These are phyloP conservation scores for Polypedilum vanderplanki DNA, from an alignment of 1,140 invertebrate species.

Conservation along the genomic window DNA sequence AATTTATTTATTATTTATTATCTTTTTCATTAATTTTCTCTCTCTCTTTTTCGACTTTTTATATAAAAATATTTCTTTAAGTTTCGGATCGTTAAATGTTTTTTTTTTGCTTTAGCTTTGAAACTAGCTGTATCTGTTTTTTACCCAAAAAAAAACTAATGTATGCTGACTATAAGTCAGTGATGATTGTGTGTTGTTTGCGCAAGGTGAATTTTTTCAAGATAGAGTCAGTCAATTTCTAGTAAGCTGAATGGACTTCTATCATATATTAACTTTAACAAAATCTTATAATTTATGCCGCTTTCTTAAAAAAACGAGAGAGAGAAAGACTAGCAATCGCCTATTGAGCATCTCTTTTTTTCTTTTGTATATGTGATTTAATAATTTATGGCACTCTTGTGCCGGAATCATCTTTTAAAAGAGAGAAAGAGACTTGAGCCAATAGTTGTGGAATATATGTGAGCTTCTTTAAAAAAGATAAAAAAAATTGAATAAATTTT, in stretches of 20 bases:
- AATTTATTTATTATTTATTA: slow-evolving; percentile 28
- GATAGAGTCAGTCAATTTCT: too few relatives aligned
- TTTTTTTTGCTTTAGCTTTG: background rate
- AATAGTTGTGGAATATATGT: too few relatives aligned
- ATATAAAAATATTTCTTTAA: background rate
- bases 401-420: slow-evolving; percentile 23
- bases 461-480: too few relatives aligned
- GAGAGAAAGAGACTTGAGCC: too few relatives aligned
- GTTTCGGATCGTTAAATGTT: slow-evolving; percentile 6
- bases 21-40: slow-evolving; percentile 21
- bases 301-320: background rate
- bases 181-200: too few relatives aligned
- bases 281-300: slow-evolving; percentile 25
- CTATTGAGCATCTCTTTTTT: slow-evolving; percentile 15
- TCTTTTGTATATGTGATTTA: slow-evolving; percentile 5
- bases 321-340: slow-evolving; percentile 25
- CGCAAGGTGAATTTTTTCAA: too few relatives aligned
- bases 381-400: slow-evolving; percentile 24
- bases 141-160: background rate
- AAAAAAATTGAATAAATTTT: too few relatives aligned
- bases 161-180: too few relatives aligned
- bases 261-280: slow-evolving; percentile 24
- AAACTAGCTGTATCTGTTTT: slow-evolving; percentile 3
- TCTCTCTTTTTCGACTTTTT: background rate
- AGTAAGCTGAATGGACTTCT: background rate